phyloP scores from a whole-genome alignment of 2,113 vertebrate species.

The Sapayoa aenigma region DNA sequence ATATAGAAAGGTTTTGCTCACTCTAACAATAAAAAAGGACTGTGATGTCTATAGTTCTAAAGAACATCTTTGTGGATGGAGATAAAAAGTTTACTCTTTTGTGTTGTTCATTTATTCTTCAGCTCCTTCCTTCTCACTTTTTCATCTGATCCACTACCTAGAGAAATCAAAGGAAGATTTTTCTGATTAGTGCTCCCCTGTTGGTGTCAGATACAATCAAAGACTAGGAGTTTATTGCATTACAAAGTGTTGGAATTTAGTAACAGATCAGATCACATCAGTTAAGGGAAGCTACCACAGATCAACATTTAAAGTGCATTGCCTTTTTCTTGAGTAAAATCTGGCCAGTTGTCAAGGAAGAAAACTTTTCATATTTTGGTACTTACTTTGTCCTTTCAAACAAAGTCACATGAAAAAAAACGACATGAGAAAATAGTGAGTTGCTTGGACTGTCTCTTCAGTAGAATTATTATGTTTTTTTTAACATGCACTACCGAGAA shows the following conservation, averaged over 20 bases:
- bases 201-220: slow-evolving; percentile 27
- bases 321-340: neutral
- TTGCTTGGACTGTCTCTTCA: neutral
- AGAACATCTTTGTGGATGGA: neutral
- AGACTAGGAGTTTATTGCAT: slow-evolving; percentile 1
- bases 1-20: neutral
- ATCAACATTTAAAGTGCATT: neutral
- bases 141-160: slow-evolving; percentile 5
- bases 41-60: neutral
- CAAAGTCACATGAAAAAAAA: neutral
- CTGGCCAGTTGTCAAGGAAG: neutral
- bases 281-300: neutral
- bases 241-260: slow-evolving; percentile 28
- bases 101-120: slow-evolving; percentile 2
- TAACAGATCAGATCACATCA: neutral
- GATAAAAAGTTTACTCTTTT: neutral
- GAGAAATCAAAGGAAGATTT: slow-evolving; percentile 38
- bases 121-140: neutral
- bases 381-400: neutral
- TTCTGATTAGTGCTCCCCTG: slow-evolving; percentile 25
- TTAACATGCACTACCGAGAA: neutral
- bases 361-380: neutral
- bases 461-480: neutral
- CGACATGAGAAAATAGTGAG: neutral
- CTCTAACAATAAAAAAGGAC: neutral